Evolutionary conservation across 2,113 vertebrate genomes (phyloP).

Genomic region (Hystrix cristata): DNA sequence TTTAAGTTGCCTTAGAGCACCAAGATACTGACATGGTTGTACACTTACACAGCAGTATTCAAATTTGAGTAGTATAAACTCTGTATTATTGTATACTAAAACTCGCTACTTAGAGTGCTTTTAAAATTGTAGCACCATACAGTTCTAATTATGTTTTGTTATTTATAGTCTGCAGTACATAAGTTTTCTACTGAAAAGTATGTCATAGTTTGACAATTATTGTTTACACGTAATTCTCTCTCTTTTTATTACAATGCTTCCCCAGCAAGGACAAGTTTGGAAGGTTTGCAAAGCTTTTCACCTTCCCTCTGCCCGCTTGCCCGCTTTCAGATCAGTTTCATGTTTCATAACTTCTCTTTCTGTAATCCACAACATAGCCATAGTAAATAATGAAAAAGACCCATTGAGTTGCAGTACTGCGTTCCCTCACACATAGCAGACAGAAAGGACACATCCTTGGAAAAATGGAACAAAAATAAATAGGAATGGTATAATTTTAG

Average conservation of each 20-base stretch:
- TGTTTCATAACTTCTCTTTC: slow-evolving; percentile 95
- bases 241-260: slow-evolving; percentile 99
- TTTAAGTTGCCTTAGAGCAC: slow-evolving; percentile 82
- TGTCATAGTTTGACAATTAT: slow-evolving; percentile 90
- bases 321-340: slow-evolving; percentile 93
- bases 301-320: slow-evolving; percentile 98
- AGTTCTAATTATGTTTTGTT: slow-evolving; percentile 83
- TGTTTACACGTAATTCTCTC: slow-evolving; percentile 98
- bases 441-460: slow-evolving; percentile 79
- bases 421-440: slow-evolving; percentile 83
- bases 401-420: slow-evolving; percentile 80
- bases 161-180: slow-evolving; percentile 85
- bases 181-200: slow-evolving; percentile 87
- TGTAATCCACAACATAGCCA: slow-evolving; percentile 88
- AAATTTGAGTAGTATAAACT: slow-evolving; percentile 74
- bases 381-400: slow-evolving; percentile 85
- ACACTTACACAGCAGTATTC: slow-evolving; percentile 80
- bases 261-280: slow-evolving; percentile 99
- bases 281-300: slow-evolving; percentile 99
- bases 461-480: slow-evolving; percentile 70
- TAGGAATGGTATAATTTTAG: slow-evolving; percentile 53
- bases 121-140: slow-evolving; percentile 82
- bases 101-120: slow-evolving; percentile 77
- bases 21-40: slow-evolving; percentile 78
- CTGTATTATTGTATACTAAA: slow-evolving; percentile 80